phyloP scores from a whole-genome alignment of 2,888 invertebrate genomes.

The Ligdia adustata region DNA sequence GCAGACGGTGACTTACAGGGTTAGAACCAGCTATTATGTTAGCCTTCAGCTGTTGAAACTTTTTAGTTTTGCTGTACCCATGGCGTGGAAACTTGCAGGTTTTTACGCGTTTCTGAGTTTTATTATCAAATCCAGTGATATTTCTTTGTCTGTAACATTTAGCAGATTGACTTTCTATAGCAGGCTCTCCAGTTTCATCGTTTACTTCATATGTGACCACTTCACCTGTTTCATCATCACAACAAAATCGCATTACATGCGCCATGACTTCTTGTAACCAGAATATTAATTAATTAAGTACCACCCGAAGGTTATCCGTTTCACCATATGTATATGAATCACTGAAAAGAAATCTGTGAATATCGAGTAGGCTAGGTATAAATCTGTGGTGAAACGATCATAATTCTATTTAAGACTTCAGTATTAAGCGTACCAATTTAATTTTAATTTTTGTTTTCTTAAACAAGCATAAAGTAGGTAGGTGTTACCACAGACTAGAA shows the following conservation, averaged over 20 bases:
- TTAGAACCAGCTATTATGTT: constrained; percentile 69
- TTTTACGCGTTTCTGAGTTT: constrained; percentile 21
- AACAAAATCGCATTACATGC: constrained; percentile 50
- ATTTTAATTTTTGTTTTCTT: too few relatives aligned
- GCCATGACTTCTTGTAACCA: constrained; percentile 36
- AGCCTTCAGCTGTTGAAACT: constrained; percentile 62
- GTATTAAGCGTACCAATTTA: too few relatives aligned
- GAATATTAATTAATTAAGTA: background rate
- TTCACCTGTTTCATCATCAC: constrained; percentile 83
- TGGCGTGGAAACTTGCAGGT: constrained; percentile 51
- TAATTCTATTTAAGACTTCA: too few relatives aligned
- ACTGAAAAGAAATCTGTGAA: too few relatives aligned
- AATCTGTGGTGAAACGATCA: too few relatives aligned
- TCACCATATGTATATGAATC: too few relatives aligned
- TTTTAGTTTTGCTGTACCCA: constrained; percentile 60
- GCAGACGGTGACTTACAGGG: constrained; percentile 73
- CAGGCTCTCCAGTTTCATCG: constrained; percentile 80
- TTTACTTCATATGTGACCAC: constrained; percentile 66
- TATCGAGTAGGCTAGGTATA: too few relatives aligned
- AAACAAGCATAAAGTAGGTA: too few relatives aligned
- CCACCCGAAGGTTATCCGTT: too few relatives aligned
- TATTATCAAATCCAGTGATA: too few relatives aligned
- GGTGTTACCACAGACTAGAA: too few relatives aligned
- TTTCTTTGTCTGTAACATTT: constrained; percentile 1
- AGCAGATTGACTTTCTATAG: constrained; percentile 23